Percentiles rank a stretch among this genome's conserved stretches.
Conservation (phyloP, 2,888 invertebrate genomes). For the Hirudinaria manillensis region DNA sequence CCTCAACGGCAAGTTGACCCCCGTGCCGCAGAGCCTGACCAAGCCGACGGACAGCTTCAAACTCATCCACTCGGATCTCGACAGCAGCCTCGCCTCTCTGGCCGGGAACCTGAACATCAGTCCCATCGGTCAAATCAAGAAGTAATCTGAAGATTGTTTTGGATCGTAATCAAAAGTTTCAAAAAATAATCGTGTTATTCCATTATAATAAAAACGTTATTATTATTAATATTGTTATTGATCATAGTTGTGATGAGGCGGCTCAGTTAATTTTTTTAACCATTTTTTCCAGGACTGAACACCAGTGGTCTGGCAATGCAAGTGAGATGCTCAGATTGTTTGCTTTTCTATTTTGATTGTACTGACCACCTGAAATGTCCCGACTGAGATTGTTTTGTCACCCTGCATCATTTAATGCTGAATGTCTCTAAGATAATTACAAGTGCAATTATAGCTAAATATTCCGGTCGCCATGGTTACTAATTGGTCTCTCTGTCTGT, state of each 20-base stretch:
- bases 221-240: neutral
- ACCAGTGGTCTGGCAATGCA: conserved; percentile 49
- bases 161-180: too few relatives aligned
- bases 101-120: conserved; percentile 73
- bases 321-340: conserved; percentile 37
- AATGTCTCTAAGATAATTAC: too few relatives aligned
- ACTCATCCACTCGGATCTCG: conserved; percentile 81
- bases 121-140: conserved; percentile 44
- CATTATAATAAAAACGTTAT: neutral
- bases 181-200: too few relatives aligned
- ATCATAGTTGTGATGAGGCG: neutral
- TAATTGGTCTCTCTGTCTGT: too few relatives aligned
- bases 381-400: too few relatives aligned
- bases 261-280: neutral
- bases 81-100: conserved; percentile 83
- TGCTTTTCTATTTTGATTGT: too few relatives aligned
- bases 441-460: too few relatives aligned
- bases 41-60: conserved; percentile 23
- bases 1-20: conserved; percentile 1
- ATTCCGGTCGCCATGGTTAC: too few relatives aligned
- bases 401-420: too few relatives aligned
- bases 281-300: conserved; percentile 44
- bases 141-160: conserved; percentile 42
- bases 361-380: too few relatives aligned
- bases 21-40: neutral